These are phyloP conservation scores for Heterodera carotae DNA, from an alignment of 1,140 invertebrate species.

Conservation along the genomic window DNA sequence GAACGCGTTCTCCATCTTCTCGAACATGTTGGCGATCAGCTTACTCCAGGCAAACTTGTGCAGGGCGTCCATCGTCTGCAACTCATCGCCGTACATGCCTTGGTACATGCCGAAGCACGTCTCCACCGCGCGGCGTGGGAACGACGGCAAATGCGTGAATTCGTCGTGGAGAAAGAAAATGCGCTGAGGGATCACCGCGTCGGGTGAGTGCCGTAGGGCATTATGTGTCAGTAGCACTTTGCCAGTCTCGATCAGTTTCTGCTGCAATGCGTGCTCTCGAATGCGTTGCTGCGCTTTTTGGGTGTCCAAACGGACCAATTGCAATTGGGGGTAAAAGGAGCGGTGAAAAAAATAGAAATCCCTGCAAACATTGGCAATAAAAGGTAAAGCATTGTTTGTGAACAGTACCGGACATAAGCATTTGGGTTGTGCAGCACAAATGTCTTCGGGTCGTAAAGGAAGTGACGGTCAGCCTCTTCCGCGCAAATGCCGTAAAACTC, in stretches of 20 bases:
- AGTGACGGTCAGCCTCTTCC: slow-evolving; percentile 82
- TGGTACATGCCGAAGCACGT: slow-evolving; percentile 90
- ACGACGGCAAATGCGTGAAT: slow-evolving; percentile 94
- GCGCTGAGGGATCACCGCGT: slow-evolving; percentile 75
- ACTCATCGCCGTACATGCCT: slow-evolving; percentile 86
- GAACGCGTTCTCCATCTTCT: slow-evolving; percentile 97
- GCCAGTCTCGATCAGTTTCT: slow-evolving; percentile 95
- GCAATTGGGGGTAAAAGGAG: slow-evolving; percentile 93
- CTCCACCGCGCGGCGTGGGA: slow-evolving; percentile 94
- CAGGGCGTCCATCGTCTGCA: slow-evolving; percentile 84
- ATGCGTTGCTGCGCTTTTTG: slow-evolving; percentile 82
- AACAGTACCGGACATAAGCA: slow-evolving; percentile 49
- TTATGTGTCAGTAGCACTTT: slow-evolving; percentile 74
- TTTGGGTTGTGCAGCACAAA: slow-evolving; percentile 73
- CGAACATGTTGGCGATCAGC: slow-evolving; percentile 82
- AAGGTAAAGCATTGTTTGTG: neutral
- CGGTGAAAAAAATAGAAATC: slow-evolving; percentile 99
- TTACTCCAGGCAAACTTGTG: slow-evolving; percentile 98
- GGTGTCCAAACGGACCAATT: slow-evolving; percentile 88
- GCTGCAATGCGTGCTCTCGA: slow-evolving; percentile 83
- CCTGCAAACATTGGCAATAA: slow-evolving; percentile 65
- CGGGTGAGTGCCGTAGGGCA: slow-evolving; percentile 1
- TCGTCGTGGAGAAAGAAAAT: slow-evolving; percentile 99
- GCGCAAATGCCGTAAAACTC: slow-evolving; percentile 97
- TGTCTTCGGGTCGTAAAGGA: slow-evolving; percentile 94